Evolutionary conservation across 2,797 vertebrate species (phyloP).

Genomic region (Dendrocincla tyrannina): DNA sequence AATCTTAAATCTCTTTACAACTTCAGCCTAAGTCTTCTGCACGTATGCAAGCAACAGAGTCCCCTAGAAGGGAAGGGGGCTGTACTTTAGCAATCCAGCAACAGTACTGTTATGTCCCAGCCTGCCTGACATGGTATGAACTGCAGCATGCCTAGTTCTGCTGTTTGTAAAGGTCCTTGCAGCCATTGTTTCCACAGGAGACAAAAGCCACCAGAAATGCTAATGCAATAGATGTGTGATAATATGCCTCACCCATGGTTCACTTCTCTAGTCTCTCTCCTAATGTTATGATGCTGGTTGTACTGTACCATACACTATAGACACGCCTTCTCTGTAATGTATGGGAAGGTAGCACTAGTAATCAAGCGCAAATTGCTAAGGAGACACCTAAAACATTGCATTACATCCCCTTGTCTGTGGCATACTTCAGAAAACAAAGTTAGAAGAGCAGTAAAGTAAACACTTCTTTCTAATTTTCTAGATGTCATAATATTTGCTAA

Average conservation of each 20-base stretch:
- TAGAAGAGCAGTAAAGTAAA: slow-evolving; percentile 68
- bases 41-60: not conserved
- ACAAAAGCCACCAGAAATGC: slow-evolving; percentile 8
- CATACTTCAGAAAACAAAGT: slow-evolving; percentile 68
- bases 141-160: not conserved
- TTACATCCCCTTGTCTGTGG: slow-evolving; percentile 59
- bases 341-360: slow-evolving; percentile 43
- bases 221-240: not conserved
- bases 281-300: not conserved
- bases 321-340: slow-evolving; percentile 11
- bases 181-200: slow-evolving; percentile 46
- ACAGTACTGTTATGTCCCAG: not conserved
- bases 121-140: not conserved
- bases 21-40: slow-evolving; percentile 36
- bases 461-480: slow-evolving; percentile 61
- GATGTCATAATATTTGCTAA: slow-evolving; percentile 70
- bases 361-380: slow-evolving; percentile 50
- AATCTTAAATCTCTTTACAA: slow-evolving; percentile 41
- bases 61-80: not conserved
- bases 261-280: not conserved
- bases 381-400: slow-evolving; percentile 63
- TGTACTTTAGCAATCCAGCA: not conserved
- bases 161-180: not conserved
- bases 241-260: slow-evolving; percentile 14
- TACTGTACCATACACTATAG: slow-evolving; percentile 27